Conservation (phyloP, 1,140 invertebrate species). For the Ceratitis capitata region DNA sequence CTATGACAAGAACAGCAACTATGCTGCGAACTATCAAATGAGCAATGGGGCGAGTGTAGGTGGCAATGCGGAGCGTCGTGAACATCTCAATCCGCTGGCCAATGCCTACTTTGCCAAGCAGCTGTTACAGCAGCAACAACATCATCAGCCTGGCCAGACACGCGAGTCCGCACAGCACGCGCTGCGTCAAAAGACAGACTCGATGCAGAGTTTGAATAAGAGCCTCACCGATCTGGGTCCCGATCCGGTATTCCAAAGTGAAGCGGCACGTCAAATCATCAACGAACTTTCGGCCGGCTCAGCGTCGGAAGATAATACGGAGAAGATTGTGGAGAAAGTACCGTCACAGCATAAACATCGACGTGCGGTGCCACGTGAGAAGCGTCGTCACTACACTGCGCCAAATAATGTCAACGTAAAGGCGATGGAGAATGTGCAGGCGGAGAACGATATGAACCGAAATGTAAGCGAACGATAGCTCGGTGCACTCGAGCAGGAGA, state of each 20-base stretch:
- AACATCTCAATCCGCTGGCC: slow-evolving; percentile 59
- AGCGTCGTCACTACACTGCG: slow-evolving; percentile 87
- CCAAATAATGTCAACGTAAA: slow-evolving; percentile 74
- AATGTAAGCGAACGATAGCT: slow-evolving; percentile 65
- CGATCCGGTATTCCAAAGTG: slow-evolving; percentile 81
- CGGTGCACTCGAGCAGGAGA: not conserved
- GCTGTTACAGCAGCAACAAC: slow-evolving; percentile 54
- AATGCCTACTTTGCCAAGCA: slow-evolving; percentile 63
- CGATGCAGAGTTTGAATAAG: slow-evolving; percentile 64
- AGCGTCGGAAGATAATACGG: slow-evolving; percentile 65
- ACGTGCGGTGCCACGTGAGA: slow-evolving; percentile 79
- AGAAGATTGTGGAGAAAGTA: slow-evolving; percentile 63
- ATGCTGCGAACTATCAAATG: slow-evolving; percentile 54
- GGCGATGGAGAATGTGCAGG: slow-evolving; percentile 69
- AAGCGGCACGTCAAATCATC: slow-evolving; percentile 84
- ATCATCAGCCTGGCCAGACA: slow-evolving; percentile 29
- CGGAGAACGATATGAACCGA: slow-evolving; percentile 68
- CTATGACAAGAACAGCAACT: slow-evolving; percentile 61
- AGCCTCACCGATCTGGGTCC: slow-evolving; percentile 62
- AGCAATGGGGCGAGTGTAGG: slow-evolving; percentile 50
- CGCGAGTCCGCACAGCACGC: slow-evolving; percentile 56
- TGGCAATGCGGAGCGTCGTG: slow-evolving; percentile 42
- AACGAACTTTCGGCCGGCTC: slow-evolving; percentile 77
- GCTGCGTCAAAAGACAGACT: slow-evolving; percentile 61
- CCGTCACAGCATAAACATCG: slow-evolving; percentile 67